Conservation (phyloP, 2,113 vertebrate species). For the Chaenogobius annularis region DNA sequence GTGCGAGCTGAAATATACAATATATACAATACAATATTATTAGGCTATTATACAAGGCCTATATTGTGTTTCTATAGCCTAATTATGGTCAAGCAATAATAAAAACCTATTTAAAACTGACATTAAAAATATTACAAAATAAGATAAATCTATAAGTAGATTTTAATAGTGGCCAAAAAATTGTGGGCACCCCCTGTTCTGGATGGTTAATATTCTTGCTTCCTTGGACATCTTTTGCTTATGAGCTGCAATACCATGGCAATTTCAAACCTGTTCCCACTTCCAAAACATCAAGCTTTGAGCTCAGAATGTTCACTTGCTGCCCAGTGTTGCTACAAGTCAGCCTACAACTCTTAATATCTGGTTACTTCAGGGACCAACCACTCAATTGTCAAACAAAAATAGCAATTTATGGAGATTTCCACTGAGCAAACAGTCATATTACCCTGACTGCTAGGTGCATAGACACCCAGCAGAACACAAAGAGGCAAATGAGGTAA, state of each 20-base stretch:
- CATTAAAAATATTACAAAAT: no score
- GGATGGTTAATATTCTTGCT: no score
- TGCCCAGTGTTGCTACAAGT: not conserved
- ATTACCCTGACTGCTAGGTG: not conserved
- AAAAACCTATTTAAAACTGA: no score
- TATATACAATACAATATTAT: no score
- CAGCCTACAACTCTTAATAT: not conserved
- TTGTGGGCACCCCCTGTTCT: no score
- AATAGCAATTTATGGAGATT: conserved; percentile 14
- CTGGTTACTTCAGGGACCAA: conserved; percentile 1
- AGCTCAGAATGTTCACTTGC: not conserved
- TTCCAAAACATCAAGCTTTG: not conserved
- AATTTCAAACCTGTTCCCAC: not conserved
- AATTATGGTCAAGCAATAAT: no score
- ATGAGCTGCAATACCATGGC: not conserved
- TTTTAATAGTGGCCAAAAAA: no score
- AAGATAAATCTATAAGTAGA: no score
- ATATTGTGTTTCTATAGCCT: no score
- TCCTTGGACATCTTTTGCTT: not conserved
- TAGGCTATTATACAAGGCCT: no score
- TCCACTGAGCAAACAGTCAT: not conserved
- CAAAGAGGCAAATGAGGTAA: conserved; percentile 37
- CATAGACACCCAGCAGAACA: not conserved
- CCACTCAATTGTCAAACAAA: conserved; percentile 18
- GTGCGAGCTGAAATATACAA: no score